These are phyloP conservation scores for Drosophila nasuta DNA, from an alignment of 1,140 invertebrate genomes.

Conservation along the genomic window DNA sequence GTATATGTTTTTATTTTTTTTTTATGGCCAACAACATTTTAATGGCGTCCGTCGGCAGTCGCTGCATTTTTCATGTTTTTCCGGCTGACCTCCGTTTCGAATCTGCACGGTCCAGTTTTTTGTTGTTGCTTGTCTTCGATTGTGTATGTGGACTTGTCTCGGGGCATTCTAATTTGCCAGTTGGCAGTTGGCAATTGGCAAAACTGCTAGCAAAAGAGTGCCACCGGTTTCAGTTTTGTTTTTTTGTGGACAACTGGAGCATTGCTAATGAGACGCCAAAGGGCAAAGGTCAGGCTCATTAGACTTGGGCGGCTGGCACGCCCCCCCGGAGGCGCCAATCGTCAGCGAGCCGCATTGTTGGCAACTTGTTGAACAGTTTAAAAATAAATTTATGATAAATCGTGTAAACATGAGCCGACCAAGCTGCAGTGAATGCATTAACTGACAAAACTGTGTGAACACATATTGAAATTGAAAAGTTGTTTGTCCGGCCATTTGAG, in stretches of 20 bases:
- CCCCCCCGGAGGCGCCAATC: slow-evolving; percentile 26
- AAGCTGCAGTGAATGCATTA: slow-evolving; percentile 42
- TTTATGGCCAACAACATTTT: slow-evolving; percentile 57
- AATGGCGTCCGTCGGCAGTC: slow-evolving; percentile 52
- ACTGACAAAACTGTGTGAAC: slow-evolving; percentile 75
- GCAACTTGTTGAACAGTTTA: slow-evolving; percentile 73
- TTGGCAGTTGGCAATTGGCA: slow-evolving; percentile 33
- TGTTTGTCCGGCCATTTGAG: slow-evolving; percentile 68
- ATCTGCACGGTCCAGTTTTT: slow-evolving; percentile 45
- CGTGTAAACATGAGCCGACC: slow-evolving; percentile 54
- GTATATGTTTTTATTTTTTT: slow-evolving; percentile 41
- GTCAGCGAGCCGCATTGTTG: slow-evolving; percentile 41
- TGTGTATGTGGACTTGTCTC: slow-evolving; percentile 52
- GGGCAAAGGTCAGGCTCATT: slow-evolving; percentile 69
- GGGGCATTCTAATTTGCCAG: slow-evolving; percentile 76
- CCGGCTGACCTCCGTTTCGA: slow-evolving; percentile 73
- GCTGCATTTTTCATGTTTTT: slow-evolving; percentile 82
- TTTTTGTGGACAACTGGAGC: slow-evolving; percentile 59
- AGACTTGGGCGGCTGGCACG: slow-evolving; percentile 40
- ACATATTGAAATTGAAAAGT: slow-evolving; percentile 78
- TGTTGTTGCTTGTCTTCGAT: slow-evolving; percentile 23
- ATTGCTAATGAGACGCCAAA: slow-evolving; percentile 63
- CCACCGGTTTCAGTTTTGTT: slow-evolving; percentile 3
- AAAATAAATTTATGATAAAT: slow-evolving; percentile 66
- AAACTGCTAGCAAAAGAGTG: not conserved